Evolutionary conservation across 2,888 invertebrate genomes (phyloP).

Genomic region (Laspeyria flexula): DNA sequence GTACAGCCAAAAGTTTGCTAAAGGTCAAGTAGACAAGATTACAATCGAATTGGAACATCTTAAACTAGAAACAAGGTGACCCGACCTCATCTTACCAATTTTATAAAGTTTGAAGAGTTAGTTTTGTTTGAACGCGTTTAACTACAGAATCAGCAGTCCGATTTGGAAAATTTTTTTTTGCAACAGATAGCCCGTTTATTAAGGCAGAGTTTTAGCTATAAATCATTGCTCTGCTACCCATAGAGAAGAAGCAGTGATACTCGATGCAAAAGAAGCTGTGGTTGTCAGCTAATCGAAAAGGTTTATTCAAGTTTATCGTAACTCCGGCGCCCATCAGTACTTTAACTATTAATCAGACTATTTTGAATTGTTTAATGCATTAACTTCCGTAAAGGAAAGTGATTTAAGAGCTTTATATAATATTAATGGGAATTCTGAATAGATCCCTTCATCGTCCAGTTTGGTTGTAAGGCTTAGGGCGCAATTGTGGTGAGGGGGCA

Average conservation of each 20-base stretch:
- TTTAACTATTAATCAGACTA: constrained; percentile 29
- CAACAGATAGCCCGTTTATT: too few species aligned
- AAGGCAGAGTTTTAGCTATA: too few species aligned
- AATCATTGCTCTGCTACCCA: too few species aligned
- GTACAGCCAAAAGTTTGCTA: neutral
- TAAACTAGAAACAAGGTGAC: neutral
- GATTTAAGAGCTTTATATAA: constrained; percentile 22
- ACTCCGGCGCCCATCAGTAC: constrained; percentile 5
- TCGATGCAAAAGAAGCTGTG: too few species aligned
- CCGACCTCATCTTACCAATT: too few species aligned
- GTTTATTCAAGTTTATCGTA: too few species aligned
- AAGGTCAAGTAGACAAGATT: neutral
- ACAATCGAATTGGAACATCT: neutral
- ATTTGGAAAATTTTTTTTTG: too few species aligned
- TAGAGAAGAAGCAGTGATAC: too few species aligned
- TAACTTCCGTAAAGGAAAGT: constrained; percentile 10
- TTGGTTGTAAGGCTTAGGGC: neutral
- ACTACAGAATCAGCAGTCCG: too few species aligned
- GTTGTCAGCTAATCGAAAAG: too few species aligned
- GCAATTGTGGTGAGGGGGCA: neutral
- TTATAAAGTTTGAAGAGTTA: too few species aligned
- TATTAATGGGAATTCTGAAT: constrained; percentile 14
- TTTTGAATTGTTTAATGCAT: constrained; percentile 3
- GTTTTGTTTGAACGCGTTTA: too few species aligned
- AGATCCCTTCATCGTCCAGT: constrained; percentile 1